Evolutionary conservation across 2,888 invertebrate species (phyloP), one percentile per base, ranked within the genome.

Genomic region (Resseliella maxima): DNA sequence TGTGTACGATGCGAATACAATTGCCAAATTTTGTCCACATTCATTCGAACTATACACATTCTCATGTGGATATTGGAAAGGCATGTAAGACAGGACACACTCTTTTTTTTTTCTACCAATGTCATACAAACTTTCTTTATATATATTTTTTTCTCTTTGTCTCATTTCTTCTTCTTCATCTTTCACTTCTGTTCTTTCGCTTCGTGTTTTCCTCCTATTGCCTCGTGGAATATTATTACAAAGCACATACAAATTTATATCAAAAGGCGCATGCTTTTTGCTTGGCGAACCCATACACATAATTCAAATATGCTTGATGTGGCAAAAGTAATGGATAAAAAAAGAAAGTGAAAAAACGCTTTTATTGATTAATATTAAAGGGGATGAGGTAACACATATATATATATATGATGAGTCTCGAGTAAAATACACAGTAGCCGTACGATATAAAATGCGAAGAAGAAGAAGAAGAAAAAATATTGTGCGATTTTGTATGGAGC

Each of bases 191-290:
- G 21, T 50, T 59, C 24, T 27, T 24, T 24, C 24, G 10, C 3
- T 59, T 24, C 27, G 59, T 59, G 2, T 24, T 3, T n/a, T 24
- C 5, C 27, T 24, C 15, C 21, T 2, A 2, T 18, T 50, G 10
- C 50, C 10, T 15, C 8, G 21, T n/a, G n/a, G n/a, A n/a, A n/a
- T n/a, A n/a, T n/a, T n/a, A n/a, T n/a, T 41, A 41, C 41, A 41
- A 72, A 72, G 72, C 72, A 72, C 18, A 72, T 72, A 72, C 5
- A 72, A 72, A 72, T 72, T 31, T 72, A 31, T 72, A 35, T 72
- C 72, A 85, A 85, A 85, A 24, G 46, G 87, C 87, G 87, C 87
- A 85, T 87, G 87, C 87, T 87, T 87, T 87, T 87, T 87, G 72
- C 87, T 87, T 35, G 87, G 72, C 31, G 72, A 72, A 72, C 72